These are phyloP conservation scores for Therioaphis trifolii DNA, from an alignment of 2,888 invertebrate genomes.

Conservation along the genomic window DNA sequence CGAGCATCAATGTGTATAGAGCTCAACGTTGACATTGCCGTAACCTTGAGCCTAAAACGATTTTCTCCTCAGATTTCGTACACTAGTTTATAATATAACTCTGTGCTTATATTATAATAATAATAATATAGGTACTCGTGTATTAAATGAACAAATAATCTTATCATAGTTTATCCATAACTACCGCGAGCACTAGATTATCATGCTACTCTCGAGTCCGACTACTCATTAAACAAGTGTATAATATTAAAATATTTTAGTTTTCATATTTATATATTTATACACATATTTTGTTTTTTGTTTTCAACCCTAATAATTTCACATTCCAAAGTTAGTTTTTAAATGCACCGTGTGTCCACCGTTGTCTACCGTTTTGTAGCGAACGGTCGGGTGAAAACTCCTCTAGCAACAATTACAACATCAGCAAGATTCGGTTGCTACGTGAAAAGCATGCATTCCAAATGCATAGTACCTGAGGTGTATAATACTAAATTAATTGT, in stretches of 20 bases:
- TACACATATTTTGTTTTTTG: no score
- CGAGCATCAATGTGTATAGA: neutral
- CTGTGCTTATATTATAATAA: no score
- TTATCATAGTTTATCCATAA: no score
- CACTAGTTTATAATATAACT: no score
- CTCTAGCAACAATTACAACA: neutral
- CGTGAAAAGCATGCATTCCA: neutral
- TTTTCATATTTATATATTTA: no score
- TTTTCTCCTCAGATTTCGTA: neutral
- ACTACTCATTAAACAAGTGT: no score
- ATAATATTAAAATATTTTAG: no score
- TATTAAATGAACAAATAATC: no score
- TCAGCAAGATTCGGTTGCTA: conserved; percentile 1
- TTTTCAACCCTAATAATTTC: no score
- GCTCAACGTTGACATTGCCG: conserved; percentile 41
- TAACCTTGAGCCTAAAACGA: conserved; percentile 42
- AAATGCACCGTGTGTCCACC: conserved; percentile 27
- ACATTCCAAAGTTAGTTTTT: neutral
- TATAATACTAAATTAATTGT: conserved; percentile 4
- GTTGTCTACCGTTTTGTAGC: conserved; percentile 1
- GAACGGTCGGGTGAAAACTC: conserved; percentile 2
- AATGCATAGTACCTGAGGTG: conserved; percentile 31
- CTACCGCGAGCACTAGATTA: no score
- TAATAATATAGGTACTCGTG: no score
- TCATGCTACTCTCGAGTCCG: no score